These are phyloP conservation scores for Propithecus deckenii DNA, from an alignment of 2,797 vertebrate genomes.

Conservation along the genomic window DNA sequence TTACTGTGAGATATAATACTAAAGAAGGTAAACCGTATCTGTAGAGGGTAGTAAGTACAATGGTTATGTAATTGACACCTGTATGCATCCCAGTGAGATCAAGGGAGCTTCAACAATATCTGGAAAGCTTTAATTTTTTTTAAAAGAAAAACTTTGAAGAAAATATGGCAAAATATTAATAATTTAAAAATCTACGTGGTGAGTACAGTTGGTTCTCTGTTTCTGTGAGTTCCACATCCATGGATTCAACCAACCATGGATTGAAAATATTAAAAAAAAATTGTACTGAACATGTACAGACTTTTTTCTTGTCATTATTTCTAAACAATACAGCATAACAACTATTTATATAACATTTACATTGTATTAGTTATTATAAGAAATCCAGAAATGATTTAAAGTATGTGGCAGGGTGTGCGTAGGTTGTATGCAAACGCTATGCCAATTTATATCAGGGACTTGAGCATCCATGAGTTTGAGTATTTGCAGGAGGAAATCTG, in stretches of 20 bases:
- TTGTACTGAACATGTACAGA: background rate
- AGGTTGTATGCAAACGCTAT: background rate
- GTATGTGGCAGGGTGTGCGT: background rate
- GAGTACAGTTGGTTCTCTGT: background rate
- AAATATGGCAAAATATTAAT: conserved; percentile 5
- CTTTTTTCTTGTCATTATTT: background rate
- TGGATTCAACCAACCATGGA: background rate
- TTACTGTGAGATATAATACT: background rate
- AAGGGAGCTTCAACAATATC: background rate
- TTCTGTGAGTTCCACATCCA: background rate
- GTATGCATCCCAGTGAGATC: background rate
- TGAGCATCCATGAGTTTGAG: background rate
- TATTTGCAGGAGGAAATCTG: background rate
- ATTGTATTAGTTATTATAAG: background rate
- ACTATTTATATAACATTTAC: background rate
- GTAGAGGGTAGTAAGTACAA: background rate
- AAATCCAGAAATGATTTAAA: background rate
- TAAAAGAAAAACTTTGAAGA: background rate
- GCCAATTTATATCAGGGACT: background rate
- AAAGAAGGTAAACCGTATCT: background rate
- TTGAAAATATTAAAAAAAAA: background rate
- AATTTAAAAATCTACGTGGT: background rate
- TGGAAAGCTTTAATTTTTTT: background rate
- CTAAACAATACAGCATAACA: background rate
- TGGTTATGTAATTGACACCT: background rate